Base-by-base conservation (phyloP, 2,113 vertebrate genomes). In the Hyperopisus bebe region DNA sequence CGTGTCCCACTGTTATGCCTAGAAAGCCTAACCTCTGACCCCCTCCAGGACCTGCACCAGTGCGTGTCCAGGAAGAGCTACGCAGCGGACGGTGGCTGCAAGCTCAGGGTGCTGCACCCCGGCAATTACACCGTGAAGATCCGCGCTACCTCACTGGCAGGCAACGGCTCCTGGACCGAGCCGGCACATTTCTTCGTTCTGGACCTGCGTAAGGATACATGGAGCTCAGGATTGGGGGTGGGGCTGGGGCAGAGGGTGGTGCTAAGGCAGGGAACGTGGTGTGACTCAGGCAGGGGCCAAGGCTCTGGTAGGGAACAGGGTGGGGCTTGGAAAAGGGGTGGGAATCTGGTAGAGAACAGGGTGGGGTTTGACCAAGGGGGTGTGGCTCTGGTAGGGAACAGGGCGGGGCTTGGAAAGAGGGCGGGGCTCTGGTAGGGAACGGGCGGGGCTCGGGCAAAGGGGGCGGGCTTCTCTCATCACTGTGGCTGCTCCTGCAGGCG, bases 101-200 rank as follows among this genome's bases (percentile, higher is more conserved):
- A 92, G 89, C 95, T 99, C 27, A 96, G 96, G 0, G 96, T 97
- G 3, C 95, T 98, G 84, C 96, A 96, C 3, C 96, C 98, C 0
- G 98, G 98, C 15, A 99, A 99, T 92, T 99, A 99, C 94, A 97
- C 97, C 0, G 97, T 98, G 44, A 94, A 97, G 0, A 93, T 99
- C 27, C 94, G 98, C 17, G 98, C 98, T 53, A 99, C 98, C 0
- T 99, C 98, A 0, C 94, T 99, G 93, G 97, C 98, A 0, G 98
- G 98, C 2, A 99, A 99, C 0, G 98, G 98, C 66, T 99, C 98
- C 0, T 99, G 98, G 98, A 99, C 98, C 0, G 96, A 98, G 9
- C 95, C 97, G 1, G 95, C 96, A 0, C 96, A 97, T 70, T 98
- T 99, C 80, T 97, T 97, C 0, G 96, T 99, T 62, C 94, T 97